Conservation (phyloP, 2,797 vertebrate genomes). For the Chiloscyllium punctatum region DNA sequence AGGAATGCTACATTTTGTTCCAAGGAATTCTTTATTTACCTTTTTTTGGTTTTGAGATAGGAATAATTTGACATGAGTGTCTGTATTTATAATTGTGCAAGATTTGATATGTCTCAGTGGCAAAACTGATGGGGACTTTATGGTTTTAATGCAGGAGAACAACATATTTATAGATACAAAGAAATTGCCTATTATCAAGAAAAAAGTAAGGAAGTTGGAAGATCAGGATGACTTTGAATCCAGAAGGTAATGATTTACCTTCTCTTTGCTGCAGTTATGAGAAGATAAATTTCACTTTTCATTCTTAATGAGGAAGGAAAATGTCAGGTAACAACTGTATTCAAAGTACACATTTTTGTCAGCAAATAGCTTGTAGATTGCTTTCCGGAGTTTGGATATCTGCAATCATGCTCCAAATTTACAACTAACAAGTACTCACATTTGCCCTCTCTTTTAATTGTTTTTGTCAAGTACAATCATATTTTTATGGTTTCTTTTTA, state of each 20-base stretch:
- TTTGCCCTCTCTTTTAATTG: not conserved
- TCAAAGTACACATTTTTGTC: not conserved
- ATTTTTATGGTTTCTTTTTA: not conserved
- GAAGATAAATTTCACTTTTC: not conserved
- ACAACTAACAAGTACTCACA: not conserved
- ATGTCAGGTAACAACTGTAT: not conserved
- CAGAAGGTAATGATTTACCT: conserved; percentile 68
- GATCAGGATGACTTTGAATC: conserved; percentile 92
- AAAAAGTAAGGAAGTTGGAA: conserved; percentile 93
- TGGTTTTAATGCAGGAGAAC: conserved; percentile 71
- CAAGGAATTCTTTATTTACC: not conserved
- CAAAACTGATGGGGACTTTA: not conserved
- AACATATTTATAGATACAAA: conserved; percentile 92
- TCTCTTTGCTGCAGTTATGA: not conserved
- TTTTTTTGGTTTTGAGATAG: not conserved
- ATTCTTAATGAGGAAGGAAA: not conserved
- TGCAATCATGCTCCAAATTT: not conserved
- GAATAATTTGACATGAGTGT: not conserved
- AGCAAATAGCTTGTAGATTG: not conserved
- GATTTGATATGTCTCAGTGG: not conserved
- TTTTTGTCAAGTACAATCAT: not conserved
- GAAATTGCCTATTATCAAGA: conserved; percentile 88
- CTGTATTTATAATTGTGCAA: not conserved
- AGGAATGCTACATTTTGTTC: not conserved
- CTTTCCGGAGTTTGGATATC: not conserved